Percentiles rank a stretch among this genome's conserved stretches.
Evolutionary conservation across 2,888 invertebrate species (phyloP).

Genomic region (Hololepta plana): DNA sequence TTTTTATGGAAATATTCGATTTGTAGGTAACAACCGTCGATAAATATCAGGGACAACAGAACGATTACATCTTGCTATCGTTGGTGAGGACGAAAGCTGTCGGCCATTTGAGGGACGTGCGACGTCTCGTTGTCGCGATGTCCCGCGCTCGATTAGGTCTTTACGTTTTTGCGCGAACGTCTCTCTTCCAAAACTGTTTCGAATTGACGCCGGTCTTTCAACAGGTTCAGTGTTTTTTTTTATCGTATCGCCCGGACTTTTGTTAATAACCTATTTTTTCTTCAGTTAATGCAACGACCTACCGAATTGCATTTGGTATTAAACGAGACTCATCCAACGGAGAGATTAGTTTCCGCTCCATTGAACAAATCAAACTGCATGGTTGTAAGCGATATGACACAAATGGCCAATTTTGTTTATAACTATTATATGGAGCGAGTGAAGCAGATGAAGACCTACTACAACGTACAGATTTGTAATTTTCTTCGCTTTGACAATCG

Average conservation of each 20-base stretch:
- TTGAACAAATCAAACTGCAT: constrained; percentile 32
- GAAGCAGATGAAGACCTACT: constrained; percentile 37
- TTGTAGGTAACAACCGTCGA: constrained; percentile 80
- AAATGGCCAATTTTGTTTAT: constrained; percentile 91
- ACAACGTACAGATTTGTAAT: constrained; percentile 13
- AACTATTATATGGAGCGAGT: constrained; percentile 73
- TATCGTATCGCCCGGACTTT: constrained; percentile 1
- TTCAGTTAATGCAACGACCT: constrained; percentile 64
- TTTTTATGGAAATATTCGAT: constrained; percentile 2
- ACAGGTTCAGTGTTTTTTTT: constrained; percentile 34
- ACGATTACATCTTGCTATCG: constrained; percentile 93
- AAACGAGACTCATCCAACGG: constrained; percentile 61
- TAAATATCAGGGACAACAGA: constrained; percentile 99
- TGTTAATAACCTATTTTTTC: constrained; percentile 11
- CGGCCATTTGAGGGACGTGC: constrained; percentile 93
- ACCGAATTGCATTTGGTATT: constrained; percentile 62
- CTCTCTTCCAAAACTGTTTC: constrained; percentile 89
- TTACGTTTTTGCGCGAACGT: constrained; percentile 86
- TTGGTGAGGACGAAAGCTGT: constrained; percentile 90
- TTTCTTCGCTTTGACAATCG: neutral
- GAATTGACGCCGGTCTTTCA: constrained; percentile 93
- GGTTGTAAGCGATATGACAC: constrained; percentile 70
- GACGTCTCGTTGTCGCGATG: constrained; percentile 94
- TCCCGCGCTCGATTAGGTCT: constrained; percentile 92
- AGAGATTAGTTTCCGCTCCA: constrained; percentile 31